Percentiles rank a stretch among this genome's conserved stretches.
These are phyloP conservation scores for Tokudaia tokunoshimensis DNA, from an alignment of 2,797 vertebrate species.

Conservation along the genomic window DNA sequence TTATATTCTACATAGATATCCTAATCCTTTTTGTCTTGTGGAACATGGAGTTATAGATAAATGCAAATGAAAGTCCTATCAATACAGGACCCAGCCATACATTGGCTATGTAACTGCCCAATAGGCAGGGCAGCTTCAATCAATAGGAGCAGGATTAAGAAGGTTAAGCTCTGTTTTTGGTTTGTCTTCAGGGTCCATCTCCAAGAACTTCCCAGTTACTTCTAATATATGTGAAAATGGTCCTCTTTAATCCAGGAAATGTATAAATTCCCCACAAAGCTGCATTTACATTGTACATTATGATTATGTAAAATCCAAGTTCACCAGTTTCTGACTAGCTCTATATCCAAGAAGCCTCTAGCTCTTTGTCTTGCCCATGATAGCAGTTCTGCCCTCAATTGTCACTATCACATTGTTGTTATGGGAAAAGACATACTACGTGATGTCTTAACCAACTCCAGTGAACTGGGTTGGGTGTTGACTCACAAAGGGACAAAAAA, in stretches of 20 bases:
- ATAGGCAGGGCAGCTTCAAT: background rate
- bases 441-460: background rate
- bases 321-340: background rate
- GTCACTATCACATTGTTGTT: background rate
- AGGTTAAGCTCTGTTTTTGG: background rate
- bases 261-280: background rate
- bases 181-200: background rate
- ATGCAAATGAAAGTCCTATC: background rate
- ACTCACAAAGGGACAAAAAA: background rate
- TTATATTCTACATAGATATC: background rate
- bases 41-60: background rate
- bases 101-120: background rate
- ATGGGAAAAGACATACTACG: background rate
- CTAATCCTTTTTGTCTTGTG: background rate
- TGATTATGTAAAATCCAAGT: background rate
- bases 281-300: background rate
- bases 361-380: background rate
- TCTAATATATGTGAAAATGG: background rate
- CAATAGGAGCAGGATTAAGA: background rate
- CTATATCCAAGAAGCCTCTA: background rate
- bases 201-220: background rate
- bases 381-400: background rate
- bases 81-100: background rate
- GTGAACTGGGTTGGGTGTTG: background rate
- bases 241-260: background rate